These are phyloP conservation scores for Agonum fuliginosum DNA, from an alignment of 2,888 invertebrate genomes.

Conservation along the genomic window DNA sequence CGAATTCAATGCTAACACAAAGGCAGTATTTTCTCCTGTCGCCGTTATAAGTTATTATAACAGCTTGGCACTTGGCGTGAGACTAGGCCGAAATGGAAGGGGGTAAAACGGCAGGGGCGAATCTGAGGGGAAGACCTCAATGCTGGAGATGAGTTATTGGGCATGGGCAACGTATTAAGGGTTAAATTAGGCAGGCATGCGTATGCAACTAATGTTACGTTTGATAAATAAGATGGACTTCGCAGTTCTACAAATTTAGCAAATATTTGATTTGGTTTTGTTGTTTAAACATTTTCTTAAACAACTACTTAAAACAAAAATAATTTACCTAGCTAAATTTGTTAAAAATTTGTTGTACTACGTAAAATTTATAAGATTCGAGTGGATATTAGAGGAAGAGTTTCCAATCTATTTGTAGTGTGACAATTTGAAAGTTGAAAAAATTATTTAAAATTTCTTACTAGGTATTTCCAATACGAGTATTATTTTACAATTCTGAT, in stretches of 20 bases:
- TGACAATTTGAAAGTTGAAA: too few species aligned
- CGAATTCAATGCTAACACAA: slow-evolving; percentile 54
- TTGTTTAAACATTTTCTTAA: too few species aligned
- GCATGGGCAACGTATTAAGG: not conserved
- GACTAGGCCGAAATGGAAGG: not conserved
- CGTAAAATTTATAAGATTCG: too few species aligned
- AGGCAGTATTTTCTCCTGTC: slow-evolving; percentile 47
- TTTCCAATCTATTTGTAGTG: too few species aligned
- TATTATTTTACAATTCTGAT: too few species aligned
- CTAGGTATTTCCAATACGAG: too few species aligned
- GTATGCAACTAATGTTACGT: slow-evolving; percentile 2
- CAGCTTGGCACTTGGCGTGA: slow-evolving; percentile 3
- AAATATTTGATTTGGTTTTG: not conserved
- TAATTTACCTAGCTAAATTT: too few species aligned
- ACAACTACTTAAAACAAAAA: too few species aligned
- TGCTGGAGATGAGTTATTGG: not conserved
- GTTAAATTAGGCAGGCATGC: not conserved
- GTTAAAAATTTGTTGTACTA: too few species aligned
- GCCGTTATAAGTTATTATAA: slow-evolving; percentile 47
- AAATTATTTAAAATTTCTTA: too few species aligned
- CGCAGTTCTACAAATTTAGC: not conserved
- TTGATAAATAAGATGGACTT: not conserved
- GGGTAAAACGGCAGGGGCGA: not conserved
- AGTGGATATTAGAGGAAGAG: too few species aligned
- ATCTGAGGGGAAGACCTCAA: too few species aligned